Base-by-base conservation (phyloP, 2,113 vertebrate species). In the Campylomormyrus tamandua region DNA sequence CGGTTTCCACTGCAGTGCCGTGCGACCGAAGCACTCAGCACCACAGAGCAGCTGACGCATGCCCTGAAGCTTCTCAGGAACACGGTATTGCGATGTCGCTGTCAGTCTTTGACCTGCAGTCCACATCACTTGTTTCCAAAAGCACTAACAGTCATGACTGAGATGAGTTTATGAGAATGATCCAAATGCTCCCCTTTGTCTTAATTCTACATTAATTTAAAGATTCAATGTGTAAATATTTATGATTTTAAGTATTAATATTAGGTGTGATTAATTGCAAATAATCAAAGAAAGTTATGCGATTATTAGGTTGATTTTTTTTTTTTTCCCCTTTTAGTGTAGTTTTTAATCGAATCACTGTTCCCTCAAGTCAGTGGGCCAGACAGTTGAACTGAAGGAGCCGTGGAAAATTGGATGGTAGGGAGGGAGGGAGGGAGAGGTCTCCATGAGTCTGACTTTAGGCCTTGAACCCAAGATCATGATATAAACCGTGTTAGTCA, bases 41-140 rank as follows among this genome's bases (percentile, higher is more conserved):
- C 92, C 3, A 35, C 89, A 35, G 92, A 94, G 89, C 94, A 92
- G 91, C 93, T 96, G 0, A 96, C 95, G 91, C 94, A 95, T 83
- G 97, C 96, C 91, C 89, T 98, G 93, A 93, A 95, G 35, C 95
- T 98, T 83, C 95, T 99, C 2, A 96, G 93, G 89, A 95, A 95
- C 31, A 98, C 96, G 97, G 98, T 99, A 92, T 90, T 62, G 87
- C 31, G 4, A 45, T 9, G 49, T 31, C 24, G 17, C 84, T 86
- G 48, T 53, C n/a, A 39, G 10, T 5, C 85, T 87, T 7, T n/a
- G 87, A 50, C 24, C 8, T 42, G 15, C 11, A 42, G 39, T 35
- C 31, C 17, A 3, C 27, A 45, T 21, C 6, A 35, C 39, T 74
- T 5, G 3, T 31, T 13, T 74, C 27, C 3, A 5, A 35, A 35